phyloP scores from a whole-genome alignment of 2,888 invertebrate species.

The Fissipunctia ypsillon region DNA sequence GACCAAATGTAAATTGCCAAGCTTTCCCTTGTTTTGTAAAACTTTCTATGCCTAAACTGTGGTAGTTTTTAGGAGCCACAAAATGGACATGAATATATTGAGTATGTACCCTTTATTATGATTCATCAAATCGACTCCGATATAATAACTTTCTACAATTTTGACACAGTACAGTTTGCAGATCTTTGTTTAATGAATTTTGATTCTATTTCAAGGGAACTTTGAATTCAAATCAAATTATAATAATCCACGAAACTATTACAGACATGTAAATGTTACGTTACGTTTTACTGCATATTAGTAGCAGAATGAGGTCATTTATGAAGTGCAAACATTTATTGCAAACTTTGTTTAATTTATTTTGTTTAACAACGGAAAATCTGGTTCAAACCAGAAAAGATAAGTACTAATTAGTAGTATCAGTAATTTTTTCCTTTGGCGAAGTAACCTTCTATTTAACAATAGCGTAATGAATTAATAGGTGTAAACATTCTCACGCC shows the following conservation, averaged over 20 bases:
- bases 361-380: conserved; percentile 10
- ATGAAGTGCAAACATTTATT: conserved; percentile 19
- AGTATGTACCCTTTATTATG: background rate
- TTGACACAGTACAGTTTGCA: background rate
- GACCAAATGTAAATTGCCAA: background rate
- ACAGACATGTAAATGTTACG: background rate
- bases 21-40: background rate
- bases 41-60: background rate
- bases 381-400: conserved; percentile 11
- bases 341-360: conserved; percentile 11
- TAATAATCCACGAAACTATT: background rate
- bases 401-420: background rate
- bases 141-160: background rate
- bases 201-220: background rate
- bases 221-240: conserved; percentile 3
- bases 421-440: conserved; percentile 11
- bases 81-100: background rate
- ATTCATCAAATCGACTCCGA: background rate
- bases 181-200: background rate
- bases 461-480: conserved; percentile 24
- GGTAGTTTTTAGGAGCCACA: background rate
- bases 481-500: conserved; percentile 21
- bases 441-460: conserved; percentile 12
- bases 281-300: conserved; percentile 7
- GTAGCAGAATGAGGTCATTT: conserved; percentile 8